phyloP scores from a whole-genome alignment of 2,888 invertebrate species.

The Anagyrus pseudococci region DNA sequence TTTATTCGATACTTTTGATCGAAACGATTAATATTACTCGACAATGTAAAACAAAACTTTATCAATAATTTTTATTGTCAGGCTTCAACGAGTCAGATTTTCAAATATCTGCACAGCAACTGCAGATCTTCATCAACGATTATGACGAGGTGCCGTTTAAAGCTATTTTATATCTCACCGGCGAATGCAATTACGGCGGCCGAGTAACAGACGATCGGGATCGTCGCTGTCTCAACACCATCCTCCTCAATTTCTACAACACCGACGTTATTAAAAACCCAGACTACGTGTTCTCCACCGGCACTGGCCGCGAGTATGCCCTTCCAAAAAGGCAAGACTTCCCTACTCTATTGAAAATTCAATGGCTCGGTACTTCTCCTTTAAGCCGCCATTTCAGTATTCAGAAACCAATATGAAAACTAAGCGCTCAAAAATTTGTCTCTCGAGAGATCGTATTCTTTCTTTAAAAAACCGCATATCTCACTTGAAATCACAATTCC shows the following conservation, averaged over 20 bases:
- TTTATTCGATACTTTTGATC: not conserved
- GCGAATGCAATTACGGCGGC: conserved; percentile 92
- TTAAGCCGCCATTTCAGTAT: no score
- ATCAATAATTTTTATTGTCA: conserved; percentile 33
- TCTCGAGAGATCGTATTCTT: no score
- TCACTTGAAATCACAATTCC: no score
- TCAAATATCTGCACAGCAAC: conserved; percentile 80
- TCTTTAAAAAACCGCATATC: no score
- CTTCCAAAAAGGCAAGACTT: conserved; percentile 67
- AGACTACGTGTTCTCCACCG: conserved; percentile 68
- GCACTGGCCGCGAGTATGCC: conserved; percentile 68
- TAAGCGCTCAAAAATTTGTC: no score
- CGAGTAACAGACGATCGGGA: conserved; percentile 89
- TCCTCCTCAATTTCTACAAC: conserved; percentile 79
- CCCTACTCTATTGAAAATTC: not conserved
- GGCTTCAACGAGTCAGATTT: conserved; percentile 87
- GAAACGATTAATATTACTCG: not conserved
- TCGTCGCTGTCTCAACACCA: conserved; percentile 76
- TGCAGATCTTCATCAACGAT: conserved; percentile 83
- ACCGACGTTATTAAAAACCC: conserved; percentile 69
- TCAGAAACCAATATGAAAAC: no score
- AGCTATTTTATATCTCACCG: conserved; percentile 85
- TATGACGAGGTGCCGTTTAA: conserved; percentile 81
- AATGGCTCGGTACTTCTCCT: not conserved
- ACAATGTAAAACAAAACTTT: no score